Evolutionary conservation across 2,888 invertebrate genomes (phyloP), one percentile per base, ranked within the genome.

Genomic region (Camptogramma bilineatum): DNA sequence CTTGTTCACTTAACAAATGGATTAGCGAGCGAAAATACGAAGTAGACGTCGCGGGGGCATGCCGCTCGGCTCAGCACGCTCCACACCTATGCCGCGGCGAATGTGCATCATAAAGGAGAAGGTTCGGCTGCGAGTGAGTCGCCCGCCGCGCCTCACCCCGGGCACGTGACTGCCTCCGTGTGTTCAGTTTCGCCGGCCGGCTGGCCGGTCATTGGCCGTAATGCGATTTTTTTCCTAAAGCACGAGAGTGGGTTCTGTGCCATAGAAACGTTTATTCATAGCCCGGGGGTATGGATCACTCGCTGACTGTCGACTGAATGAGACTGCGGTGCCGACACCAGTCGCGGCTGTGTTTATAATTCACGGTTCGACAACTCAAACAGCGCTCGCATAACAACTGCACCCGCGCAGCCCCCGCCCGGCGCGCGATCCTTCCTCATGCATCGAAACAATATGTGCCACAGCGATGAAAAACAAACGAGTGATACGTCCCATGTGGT

Each of bases 101-200:
- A 86, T 88, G 89, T 91, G 91, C 92, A 92, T 92, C 90, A 90
- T 91, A 88, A 86, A 89, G 85, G 90, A 89, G 90, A 90, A 91
- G 91, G 91, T 87, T 89, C 81, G 86, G 83, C 86, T 86, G 84
- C 84, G 82, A 83, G 77, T 79, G 78, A 87, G 82, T 85, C 91
- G 87, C 91, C 90, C 91, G 89, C 88, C 90, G 81, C 91, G 86
- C 84, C 91, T 91, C 92, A 91, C 91, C 92, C 92, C 92, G 89
- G 91, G 88, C 92, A 93, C 92, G 92, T 93, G 92, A 93, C 92
- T 91, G 90, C 85, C 82, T 87, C 87, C 74, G 81, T 81, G 77
- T 82, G 86, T 80, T 85, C 80, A 83, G 86, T 85, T 84, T 85
- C 83, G 86, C 92, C 85, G 85, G 89, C 91, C 89, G 89, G 90